These are phyloP conservation scores for Meliscaeva auricollis DNA, from an alignment of 2,888 invertebrate genomes.

Conservation along the genomic window DNA sequence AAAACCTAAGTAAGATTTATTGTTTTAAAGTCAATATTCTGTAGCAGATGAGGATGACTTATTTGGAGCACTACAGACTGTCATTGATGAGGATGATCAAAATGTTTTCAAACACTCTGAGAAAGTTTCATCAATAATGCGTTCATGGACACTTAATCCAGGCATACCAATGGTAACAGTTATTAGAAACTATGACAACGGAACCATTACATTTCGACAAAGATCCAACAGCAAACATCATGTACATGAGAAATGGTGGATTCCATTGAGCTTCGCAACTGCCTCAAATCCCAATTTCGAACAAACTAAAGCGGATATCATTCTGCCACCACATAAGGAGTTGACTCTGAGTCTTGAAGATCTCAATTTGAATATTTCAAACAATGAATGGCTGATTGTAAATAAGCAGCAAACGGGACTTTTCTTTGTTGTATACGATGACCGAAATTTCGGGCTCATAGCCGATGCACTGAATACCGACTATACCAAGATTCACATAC, in stretches of 20 bases:
- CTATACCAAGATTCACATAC: slow-evolving; percentile 88
- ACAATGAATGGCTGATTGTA: slow-evolving; percentile 82
- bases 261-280: slow-evolving; percentile 82
- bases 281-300: slow-evolving; percentile 78
- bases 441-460: slow-evolving; percentile 87
- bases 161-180: slow-evolving; percentile 87
- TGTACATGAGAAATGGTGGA: slow-evolving; percentile 80
- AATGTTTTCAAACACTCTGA: slow-evolving; percentile 77
- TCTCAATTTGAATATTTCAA: slow-evolving; percentile 78
- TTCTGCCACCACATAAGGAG: slow-evolving; percentile 80
- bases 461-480: slow-evolving; percentile 87
- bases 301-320: slow-evolving; percentile 80
- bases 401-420: slow-evolving; percentile 83
- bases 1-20: slow-evolving; percentile 77
- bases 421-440: slow-evolving; percentile 90
- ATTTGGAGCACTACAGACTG: slow-evolving; percentile 80
- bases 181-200: slow-evolving; percentile 84
- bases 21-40: slow-evolving; percentile 80
- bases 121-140: slow-evolving; percentile 85
- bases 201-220: slow-evolving; percentile 86
- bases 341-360: slow-evolving; percentile 78
- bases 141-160: slow-evolving; percentile 87
- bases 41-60: slow-evolving; percentile 81
- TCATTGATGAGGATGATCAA: slow-evolving; percentile 78
- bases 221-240: slow-evolving; percentile 76